Evolutionary conservation across 2,797 vertebrate species (phyloP).

Genomic region (Champsocephalus gunnari): DNA sequence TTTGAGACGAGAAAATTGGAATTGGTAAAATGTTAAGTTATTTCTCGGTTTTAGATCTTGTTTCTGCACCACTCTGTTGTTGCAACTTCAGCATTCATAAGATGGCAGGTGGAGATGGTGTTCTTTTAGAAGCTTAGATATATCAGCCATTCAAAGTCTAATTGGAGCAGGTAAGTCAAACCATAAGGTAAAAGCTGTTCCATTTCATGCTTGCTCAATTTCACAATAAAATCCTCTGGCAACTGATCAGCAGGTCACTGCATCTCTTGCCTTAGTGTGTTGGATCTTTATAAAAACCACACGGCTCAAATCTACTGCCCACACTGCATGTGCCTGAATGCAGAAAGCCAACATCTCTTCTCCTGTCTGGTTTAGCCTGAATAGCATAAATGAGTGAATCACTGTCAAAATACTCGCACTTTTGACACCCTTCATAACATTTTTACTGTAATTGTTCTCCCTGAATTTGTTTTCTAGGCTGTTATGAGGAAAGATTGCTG

Average conservation of each 20-base stretch:
- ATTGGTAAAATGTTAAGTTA: too few relatives aligned
- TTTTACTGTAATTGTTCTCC: constrained; percentile 7
- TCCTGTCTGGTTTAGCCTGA: neutral
- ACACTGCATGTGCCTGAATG: constrained; percentile 2
- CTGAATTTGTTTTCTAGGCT: constrained; percentile 21
- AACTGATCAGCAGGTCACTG: neutral
- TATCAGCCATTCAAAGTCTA: constrained; percentile 8
- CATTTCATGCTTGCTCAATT: neutral
- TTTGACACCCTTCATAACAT: constrained; percentile 8
- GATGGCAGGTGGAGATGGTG: too few relatives aligned
- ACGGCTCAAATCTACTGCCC: constrained; percentile 2
- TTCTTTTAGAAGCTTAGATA: neutral
- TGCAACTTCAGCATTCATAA: too few relatives aligned
- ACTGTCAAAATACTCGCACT: constrained; percentile 5
- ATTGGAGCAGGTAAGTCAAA: neutral
- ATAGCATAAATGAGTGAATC: constrained; percentile 7
- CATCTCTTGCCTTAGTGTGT: neutral
- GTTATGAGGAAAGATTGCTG: constrained; percentile 36
- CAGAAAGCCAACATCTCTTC: neutral
- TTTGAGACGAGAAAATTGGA: too few relatives aligned
- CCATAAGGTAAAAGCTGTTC: neutral
- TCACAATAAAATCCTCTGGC: constrained; percentile 11
- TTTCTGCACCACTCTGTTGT: too few relatives aligned
- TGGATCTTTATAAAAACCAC: constrained; percentile 15
- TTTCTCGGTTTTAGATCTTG: too few relatives aligned